Conservation (phyloP, 2,113 vertebrate genomes). For the Malurus alboscapulatus region DNA sequence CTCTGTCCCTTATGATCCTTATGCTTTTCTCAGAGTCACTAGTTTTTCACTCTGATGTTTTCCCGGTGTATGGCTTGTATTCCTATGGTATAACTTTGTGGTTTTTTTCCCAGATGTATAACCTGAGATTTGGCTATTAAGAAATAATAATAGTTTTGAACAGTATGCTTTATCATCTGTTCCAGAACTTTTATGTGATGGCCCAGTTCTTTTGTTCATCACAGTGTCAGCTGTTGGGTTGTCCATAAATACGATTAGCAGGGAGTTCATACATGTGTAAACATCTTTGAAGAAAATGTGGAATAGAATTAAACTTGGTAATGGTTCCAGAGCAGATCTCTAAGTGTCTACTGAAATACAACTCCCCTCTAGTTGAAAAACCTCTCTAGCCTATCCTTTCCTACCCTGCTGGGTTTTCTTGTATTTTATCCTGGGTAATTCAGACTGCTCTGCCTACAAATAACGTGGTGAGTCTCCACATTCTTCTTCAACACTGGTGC, state of each 20-base stretch:
- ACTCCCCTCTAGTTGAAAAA: background rate
- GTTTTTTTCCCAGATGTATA: background rate
- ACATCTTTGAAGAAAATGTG: background rate
- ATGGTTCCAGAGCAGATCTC: background rate
- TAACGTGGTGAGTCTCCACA: background rate
- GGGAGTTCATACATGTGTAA: background rate
- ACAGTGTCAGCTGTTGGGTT: background rate
- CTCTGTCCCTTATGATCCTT: background rate
- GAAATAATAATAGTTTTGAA: background rate
- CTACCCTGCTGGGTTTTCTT: background rate
- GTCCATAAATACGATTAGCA: background rate
- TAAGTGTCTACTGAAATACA: background rate
- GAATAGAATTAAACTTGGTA: background rate
- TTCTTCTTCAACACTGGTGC: background rate
- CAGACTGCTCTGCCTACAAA: background rate
- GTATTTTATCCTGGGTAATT: background rate
- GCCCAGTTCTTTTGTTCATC: background rate
- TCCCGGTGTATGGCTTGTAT: background rate
- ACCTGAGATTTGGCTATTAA: background rate
- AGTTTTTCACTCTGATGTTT: background rate
- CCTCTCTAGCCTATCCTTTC: background rate
- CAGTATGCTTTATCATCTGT: background rate
- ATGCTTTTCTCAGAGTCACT: background rate
- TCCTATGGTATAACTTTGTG: background rate
- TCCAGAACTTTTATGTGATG: background rate